These are phyloP conservation scores for Melipona quadrifasciata DNA, from an alignment of 1,140 invertebrate species.

Conservation along the genomic window DNA sequence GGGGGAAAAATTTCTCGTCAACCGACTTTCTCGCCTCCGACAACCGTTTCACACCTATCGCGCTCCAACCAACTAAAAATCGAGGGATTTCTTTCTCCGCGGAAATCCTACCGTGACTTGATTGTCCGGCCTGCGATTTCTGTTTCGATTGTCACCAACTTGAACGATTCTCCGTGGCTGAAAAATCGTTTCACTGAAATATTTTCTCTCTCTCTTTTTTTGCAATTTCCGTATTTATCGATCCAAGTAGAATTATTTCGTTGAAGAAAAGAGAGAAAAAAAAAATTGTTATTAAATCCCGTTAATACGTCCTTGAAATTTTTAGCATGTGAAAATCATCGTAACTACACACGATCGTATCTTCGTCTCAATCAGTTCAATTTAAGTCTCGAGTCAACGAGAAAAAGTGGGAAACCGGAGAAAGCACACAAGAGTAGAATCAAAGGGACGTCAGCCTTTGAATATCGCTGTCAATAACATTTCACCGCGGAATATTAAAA, in stretches of 20 bases:
- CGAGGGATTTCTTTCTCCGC: constrained; percentile 15
- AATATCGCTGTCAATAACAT: constrained; percentile 24
- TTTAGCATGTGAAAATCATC: neutral
- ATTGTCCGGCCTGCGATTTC: constrained; percentile 25
- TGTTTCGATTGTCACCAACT: constrained; percentile 26
- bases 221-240: neutral
- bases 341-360: neutral
- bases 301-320: too few species aligned
- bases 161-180: neutral
- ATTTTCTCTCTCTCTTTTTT: neutral
- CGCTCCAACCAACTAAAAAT: constrained; percentile 21
- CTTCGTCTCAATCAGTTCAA: neutral
- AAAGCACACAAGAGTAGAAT: neutral
- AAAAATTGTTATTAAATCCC: too few species aligned
- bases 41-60: constrained; percentile 34
- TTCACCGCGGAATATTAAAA: constrained; percentile 51
- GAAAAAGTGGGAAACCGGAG: neutral
- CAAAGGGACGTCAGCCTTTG: constrained; percentile 23
- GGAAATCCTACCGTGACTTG: constrained; percentile 26
- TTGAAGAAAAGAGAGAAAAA: too few species aligned
- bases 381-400: neutral
- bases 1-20: constrained; percentile 47
- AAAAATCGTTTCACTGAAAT: constrained; percentile 7
- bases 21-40: constrained; percentile 13
- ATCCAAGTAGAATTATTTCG: neutral